phyloP scores from a whole-genome alignment of 2,888 invertebrate genomes.

The Pristionchus exspectatus region DNA sequence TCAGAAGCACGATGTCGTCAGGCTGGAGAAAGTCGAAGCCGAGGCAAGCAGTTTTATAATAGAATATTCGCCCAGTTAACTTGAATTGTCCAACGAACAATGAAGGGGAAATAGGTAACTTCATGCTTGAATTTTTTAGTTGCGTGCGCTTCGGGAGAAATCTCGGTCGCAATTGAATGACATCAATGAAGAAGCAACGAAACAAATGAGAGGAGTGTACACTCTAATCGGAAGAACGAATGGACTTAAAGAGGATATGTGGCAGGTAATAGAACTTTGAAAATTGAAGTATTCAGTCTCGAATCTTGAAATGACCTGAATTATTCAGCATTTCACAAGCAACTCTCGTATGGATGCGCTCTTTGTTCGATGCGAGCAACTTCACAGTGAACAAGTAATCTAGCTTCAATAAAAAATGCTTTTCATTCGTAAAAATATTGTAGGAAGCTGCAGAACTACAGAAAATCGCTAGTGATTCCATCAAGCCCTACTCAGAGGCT shows the following conservation, averaged over 20 bases:
- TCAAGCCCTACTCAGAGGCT: not conserved
- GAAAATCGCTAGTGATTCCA: not conserved
- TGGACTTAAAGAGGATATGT: not conserved
- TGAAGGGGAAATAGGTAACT: not conserved
- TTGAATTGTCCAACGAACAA: not conserved
- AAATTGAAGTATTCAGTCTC: not conserved
- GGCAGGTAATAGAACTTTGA: not conserved
- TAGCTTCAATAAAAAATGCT: not conserved
- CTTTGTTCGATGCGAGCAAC: not conserved
- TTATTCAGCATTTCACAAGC: not conserved
- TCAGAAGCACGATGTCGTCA: slow-evolving; percentile 16
- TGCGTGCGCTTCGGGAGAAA: not conserved
- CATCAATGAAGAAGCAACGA: not conserved
- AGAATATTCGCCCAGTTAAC: not conserved
- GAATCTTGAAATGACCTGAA: not conserved
- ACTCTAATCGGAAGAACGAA: not conserved
- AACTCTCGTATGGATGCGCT: not conserved
- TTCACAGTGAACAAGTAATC: not conserved
- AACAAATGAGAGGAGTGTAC: not conserved
- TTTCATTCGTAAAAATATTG: not conserved
- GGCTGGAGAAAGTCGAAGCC: not conserved
- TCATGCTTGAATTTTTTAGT: not conserved
- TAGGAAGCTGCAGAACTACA: not conserved
- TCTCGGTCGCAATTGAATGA: not conserved
- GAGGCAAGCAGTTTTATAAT: not conserved